Evolutionary conservation across 2,888 invertebrate species (phyloP), one percentile per base, ranked within the genome.

Genomic region (Resseliella maxima): DNA sequence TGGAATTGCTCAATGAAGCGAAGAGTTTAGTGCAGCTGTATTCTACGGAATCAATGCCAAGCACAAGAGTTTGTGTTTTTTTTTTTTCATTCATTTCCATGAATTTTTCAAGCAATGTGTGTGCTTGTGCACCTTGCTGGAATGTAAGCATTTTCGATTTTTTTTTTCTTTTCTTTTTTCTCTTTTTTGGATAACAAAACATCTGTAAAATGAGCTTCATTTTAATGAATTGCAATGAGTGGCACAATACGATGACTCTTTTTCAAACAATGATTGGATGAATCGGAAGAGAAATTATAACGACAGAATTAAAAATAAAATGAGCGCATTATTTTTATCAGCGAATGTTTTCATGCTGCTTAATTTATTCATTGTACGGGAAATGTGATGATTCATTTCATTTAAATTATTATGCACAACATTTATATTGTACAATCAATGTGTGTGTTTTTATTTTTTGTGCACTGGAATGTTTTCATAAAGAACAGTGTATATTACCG

Each of bases 221-320:
- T 35, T 27, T 18, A 59, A 18, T 12, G 6, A 18, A 72, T 31
- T 27, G 59, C 59, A 15, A 15, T 35, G n/a, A 24, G 24, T 24
- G 24, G 10, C 50, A n/a, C 46, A 50, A 59, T 50, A 3, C 59
- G 24, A 3, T 24, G 10, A 59, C n/a, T n/a, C n/a, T n/a, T n/a
- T n/a, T n/a, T 3, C 24, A 10, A 59, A 24, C 59, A 15, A 24
- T 24, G 24, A 3, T n/a, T 59, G 6, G 18, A 72, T 72, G 72
- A n/a, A 72, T 72, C 72, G 35, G 72, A 72, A 27, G 72, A 72
- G 72, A 72, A 72, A 72, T 72, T 72, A 31, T 72, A 72, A n/a
- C 31, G 72, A 72, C 72, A 72, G 46, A 72, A 72, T 3, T 12
- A 72, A 12, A 72, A 15, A 10, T 31, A 31, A n/a, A 31, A 31